Base-by-base conservation (phyloP, 2,113 vertebrate species). In the Oophaga pumilio region DNA sequence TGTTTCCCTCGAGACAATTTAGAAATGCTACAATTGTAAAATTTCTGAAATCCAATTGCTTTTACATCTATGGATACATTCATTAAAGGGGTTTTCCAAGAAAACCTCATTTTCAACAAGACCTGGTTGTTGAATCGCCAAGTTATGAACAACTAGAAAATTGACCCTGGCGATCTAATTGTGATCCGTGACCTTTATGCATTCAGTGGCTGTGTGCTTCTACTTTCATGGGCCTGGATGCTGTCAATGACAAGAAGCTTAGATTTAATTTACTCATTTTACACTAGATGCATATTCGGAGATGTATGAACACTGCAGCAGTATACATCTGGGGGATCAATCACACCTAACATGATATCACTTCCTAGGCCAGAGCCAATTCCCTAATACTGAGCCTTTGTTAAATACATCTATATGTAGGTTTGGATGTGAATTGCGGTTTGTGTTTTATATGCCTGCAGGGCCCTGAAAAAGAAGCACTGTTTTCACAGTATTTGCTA, bases 361-460 rank as follows among this genome's bases (percentile, higher is more conserved):
- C 59, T 57, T 79, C 26, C 52, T 57, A 57, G 13, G 20, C 62
- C 43, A 53, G 7, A 53, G 81, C 62, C 81, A 83, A 62, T 53
- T 52, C 66, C 52, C 26, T 26, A 69, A 83, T 83, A 83, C 81
- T 83, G 57, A 17, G 22, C 69, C 81, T 83, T 83, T 83, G 77
- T 80, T 33, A 10, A 20, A 10, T 20, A 28, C 6, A 59, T 33
- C 9, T 80, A 28, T 26, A 80, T 17, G 8, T 80, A 33, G n/a
- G 62, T 69, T 62, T 26, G 43, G n/a, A 66, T 83, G 15, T 69
- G 53, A 52, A 53, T 68, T 52, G 62, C 69, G 81, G 62, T 50
- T 83, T 83, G 60, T 53, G n/a, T 83, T 68, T 69, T 52, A 68
- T 68, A 82, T 50, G 60, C 8, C 79, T 82, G 13, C 17, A 82